phyloP scores from a whole-genome alignment of 2,888 invertebrate species.

The Tanytarsus gracilentus region DNA sequence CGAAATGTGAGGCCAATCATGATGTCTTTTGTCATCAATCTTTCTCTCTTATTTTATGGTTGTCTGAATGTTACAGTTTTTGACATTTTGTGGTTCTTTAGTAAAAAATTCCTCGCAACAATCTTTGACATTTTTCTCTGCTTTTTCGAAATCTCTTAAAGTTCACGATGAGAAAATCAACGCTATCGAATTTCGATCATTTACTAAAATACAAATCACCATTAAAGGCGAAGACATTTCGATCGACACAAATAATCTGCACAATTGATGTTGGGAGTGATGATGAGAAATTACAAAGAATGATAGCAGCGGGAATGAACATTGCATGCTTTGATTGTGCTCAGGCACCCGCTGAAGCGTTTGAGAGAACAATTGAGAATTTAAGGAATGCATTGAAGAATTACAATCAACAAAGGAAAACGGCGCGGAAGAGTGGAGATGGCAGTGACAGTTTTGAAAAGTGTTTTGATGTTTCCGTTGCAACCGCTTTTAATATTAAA shows the following conservation, averaged over 20 bases:
- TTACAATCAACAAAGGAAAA: background rate
- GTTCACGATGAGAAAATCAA: background rate
- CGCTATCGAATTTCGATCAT: background rate
- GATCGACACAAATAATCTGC: background rate
- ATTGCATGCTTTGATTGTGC: background rate
- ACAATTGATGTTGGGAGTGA: background rate
- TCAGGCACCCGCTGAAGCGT: background rate
- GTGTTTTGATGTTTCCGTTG: background rate
- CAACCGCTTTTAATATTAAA: background rate
- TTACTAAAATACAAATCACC: background rate
- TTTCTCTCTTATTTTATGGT: no score
- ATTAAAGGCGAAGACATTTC: background rate
- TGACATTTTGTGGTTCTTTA: no score
- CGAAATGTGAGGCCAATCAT: no score
- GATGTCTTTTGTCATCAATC: no score
- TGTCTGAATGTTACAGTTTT: no score
- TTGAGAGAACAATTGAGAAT: background rate
- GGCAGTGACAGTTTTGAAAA: background rate
- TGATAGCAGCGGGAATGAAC: conserved; percentile 6
- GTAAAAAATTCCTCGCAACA: no score
- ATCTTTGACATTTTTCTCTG: no score
- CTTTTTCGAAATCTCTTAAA: no score
- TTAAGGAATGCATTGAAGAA: background rate
- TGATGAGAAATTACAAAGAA: background rate
- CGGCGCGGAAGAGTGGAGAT: background rate